Evolutionary conservation across 2,888 invertebrate species (phyloP).

Genomic region (Xiphydria camelus): DNA sequence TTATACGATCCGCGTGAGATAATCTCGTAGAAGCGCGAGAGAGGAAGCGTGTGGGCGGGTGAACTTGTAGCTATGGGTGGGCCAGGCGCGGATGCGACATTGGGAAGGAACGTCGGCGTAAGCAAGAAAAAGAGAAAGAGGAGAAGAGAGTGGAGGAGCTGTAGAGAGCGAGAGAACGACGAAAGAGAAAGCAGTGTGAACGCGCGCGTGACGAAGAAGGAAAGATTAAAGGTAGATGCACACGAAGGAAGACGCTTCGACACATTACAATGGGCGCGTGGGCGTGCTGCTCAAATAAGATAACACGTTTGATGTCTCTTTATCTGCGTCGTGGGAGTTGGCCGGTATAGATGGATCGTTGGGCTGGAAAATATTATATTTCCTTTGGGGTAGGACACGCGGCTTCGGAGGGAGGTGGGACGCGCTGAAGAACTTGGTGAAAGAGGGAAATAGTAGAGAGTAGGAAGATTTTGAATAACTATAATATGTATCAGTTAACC

Average conservation of each 20-base stretch:
- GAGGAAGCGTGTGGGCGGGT: slow-evolving; percentile 47
- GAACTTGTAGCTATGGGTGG: slow-evolving; percentile 46
- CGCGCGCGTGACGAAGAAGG: slow-evolving; percentile 24
- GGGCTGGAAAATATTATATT: no score
- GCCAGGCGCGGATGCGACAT: slow-evolving; percentile 17
- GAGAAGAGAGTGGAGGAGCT: slow-evolving; percentile 1
- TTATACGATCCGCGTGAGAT: slow-evolving; percentile 47
- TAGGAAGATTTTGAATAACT: no score
- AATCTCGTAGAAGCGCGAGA: slow-evolving; percentile 40
- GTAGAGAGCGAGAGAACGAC: slow-evolving; percentile 19
- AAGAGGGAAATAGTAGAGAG: no score
- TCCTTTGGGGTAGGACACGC: no score
- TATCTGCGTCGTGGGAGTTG: no score
- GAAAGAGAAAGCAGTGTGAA: slow-evolving; percentile 5
- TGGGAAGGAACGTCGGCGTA: background rate
- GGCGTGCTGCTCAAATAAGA: no score
- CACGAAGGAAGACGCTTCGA: background rate
- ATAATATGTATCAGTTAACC: no score
- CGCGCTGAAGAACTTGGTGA: no score
- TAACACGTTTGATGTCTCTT: no score
- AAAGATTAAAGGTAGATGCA: slow-evolving; percentile 15
- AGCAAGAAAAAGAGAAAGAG: background rate
- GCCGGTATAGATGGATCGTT: no score
- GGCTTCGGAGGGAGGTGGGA: no score
- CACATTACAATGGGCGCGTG: no score